Evolutionary conservation across 2,113 vertebrate species (phyloP).

Genomic region (Kryptolebias marmoratus): DNA sequence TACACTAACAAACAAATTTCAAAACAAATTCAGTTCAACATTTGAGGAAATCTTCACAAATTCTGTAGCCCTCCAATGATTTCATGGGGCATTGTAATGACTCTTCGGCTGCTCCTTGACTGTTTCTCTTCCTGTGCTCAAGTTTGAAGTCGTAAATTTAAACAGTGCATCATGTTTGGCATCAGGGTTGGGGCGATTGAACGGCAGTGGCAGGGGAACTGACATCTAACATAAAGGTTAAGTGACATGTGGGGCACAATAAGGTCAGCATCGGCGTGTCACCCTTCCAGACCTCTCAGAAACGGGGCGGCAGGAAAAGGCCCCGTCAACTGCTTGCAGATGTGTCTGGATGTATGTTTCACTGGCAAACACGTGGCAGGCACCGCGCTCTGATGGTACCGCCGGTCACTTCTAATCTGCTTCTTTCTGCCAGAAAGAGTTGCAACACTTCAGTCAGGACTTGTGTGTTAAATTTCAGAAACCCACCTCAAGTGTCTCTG

Average conservation of each 20-base stretch:
- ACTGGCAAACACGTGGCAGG: slow-evolving; percentile 78
- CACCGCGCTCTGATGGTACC: slow-evolving; percentile 79
- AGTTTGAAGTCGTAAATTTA: slow-evolving; percentile 72
- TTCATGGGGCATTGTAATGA: background rate
- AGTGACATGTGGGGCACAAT: slow-evolving; percentile 81
- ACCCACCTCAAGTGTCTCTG: slow-evolving; percentile 45
- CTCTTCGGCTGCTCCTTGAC: slow-evolving; percentile 14
- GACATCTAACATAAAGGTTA: slow-evolving; percentile 82
- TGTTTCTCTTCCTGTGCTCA: slow-evolving; percentile 42
- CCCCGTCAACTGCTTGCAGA: slow-evolving; percentile 84
- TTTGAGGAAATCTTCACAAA: background rate
- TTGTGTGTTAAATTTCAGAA: slow-evolving; percentile 51
- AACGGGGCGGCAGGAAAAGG: slow-evolving; percentile 76
- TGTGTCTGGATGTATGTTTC: slow-evolving; percentile 80
- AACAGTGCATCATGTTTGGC: slow-evolving; percentile 56
- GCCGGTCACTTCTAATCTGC: slow-evolving; percentile 81
- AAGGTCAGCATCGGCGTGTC: slow-evolving; percentile 78
- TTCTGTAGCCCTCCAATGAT: background rate
- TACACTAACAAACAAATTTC: no score
- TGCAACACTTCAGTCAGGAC: slow-evolving; percentile 55
- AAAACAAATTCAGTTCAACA: slow-evolving; percentile 2
- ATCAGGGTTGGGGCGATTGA: slow-evolving; percentile 67
- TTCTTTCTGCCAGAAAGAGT: slow-evolving; percentile 65
- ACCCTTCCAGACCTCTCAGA: slow-evolving; percentile 79
- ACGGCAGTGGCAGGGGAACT: slow-evolving; percentile 67